Evolutionary conservation across 2,888 invertebrate species (phyloP).

Genomic region (Drosophila percnosoma): DNA sequence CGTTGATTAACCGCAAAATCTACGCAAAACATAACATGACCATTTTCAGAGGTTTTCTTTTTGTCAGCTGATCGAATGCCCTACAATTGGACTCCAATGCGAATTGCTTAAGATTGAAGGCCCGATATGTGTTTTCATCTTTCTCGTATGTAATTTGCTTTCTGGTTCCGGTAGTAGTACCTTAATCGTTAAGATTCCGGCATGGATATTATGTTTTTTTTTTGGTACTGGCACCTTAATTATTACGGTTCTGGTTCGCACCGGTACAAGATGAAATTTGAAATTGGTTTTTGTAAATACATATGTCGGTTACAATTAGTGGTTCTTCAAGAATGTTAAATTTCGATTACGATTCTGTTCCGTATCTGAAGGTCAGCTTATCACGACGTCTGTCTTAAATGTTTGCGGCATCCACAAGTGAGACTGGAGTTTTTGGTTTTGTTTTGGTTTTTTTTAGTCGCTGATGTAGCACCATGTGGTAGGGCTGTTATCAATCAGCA

Average conservation of each 20-base stretch:
- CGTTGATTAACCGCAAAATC: constrained; percentile 39
- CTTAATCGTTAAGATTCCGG: neutral
- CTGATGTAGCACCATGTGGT: constrained; percentile 42
- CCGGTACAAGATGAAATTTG: neutral
- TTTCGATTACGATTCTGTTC: neutral
- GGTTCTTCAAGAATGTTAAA: neutral
- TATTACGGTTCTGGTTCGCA: neutral
- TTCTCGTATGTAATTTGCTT: neutral
- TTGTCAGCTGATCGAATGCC: constrained; percentile 3
- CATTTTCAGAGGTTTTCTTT: neutral
- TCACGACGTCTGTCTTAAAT: constrained; percentile 1
- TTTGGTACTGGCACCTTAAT: neutral
- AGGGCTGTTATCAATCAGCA: constrained; percentile 46
- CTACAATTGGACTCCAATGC: neutral
- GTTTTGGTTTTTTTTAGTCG: constrained; percentile 14
- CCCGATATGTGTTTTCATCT: neutral
- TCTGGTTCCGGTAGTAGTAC: neutral
- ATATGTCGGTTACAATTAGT: neutral
- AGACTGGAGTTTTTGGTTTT: neutral
- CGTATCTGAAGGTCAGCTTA: neutral
- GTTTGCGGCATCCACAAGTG: neutral
- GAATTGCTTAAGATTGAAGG: neutral
- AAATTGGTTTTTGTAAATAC: neutral
- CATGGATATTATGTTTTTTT: neutral
- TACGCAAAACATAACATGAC: constrained; percentile 6